Conservation (phyloP, 2,113 vertebrate genomes). For the Neopipo cinnamomea region DNA sequence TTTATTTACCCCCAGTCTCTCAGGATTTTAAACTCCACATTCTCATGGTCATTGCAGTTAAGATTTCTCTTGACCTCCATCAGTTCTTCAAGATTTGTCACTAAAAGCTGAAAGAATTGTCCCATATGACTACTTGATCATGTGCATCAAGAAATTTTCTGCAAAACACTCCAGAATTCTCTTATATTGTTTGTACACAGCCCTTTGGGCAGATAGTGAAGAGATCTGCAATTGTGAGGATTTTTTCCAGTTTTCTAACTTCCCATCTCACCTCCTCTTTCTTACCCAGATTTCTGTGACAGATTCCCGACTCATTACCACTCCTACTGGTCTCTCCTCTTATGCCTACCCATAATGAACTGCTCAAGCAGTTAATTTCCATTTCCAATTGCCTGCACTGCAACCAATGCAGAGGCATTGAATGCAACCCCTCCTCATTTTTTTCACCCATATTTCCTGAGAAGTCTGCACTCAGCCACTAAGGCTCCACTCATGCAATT, state of each 20-base stretch:
- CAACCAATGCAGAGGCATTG: neutral
- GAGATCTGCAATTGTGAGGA: neutral
- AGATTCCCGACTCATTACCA: neutral
- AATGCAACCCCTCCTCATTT: neutral
- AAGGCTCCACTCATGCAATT: neutral
- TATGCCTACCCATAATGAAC: neutral
- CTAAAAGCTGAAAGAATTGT: neutral
- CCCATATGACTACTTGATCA: neutral
- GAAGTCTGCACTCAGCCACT: neutral
- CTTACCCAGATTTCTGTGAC: neutral
- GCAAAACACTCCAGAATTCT: neutral
- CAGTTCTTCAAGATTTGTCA: neutral
- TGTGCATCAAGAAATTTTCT: neutral
- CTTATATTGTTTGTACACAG: neutral
- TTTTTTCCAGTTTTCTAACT: neutral
- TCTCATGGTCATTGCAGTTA: neutral
- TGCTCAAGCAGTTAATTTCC: neutral
- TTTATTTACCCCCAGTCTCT: neutral
- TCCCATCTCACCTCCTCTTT: neutral
- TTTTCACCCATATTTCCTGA: neutral
- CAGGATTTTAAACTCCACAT: neutral
- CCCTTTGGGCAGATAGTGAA: neutral
- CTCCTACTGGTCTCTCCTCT: neutral
- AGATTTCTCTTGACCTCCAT: neutral
- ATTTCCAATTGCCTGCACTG: neutral